phyloP scores from a whole-genome alignment of 2,888 invertebrate species.

The Trichogramma dendrolimi region DNA sequence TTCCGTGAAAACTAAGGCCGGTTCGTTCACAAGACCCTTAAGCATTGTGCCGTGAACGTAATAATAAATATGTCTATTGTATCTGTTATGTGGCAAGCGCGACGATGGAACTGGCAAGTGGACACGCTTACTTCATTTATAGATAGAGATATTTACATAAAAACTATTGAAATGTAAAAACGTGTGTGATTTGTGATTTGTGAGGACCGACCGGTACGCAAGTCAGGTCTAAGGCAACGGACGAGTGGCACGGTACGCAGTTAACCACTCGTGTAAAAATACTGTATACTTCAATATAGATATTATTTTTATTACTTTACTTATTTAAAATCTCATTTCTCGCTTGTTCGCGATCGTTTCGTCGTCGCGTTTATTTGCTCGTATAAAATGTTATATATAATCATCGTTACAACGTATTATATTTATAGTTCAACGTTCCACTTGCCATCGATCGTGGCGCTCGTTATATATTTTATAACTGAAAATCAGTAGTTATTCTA shows the following conservation, averaged over 20 bases:
- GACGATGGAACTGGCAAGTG: slow-evolving; percentile 28
- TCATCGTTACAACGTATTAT: too few relatives aligned
- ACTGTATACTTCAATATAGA: slow-evolving; percentile 16
- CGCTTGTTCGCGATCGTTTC: too few relatives aligned
- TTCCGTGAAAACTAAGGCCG: slow-evolving; percentile 4
- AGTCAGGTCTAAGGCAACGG: slow-evolving; percentile 31
- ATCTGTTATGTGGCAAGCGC: background rate
- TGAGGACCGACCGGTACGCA: slow-evolving; percentile 30
- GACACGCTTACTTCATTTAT: slow-evolving; percentile 26
- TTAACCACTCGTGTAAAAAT: slow-evolving; percentile 26
- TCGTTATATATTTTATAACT: too few relatives aligned
- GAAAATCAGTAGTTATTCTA: too few relatives aligned
- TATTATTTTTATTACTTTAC: slow-evolving; percentile 23
- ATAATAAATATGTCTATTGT: slow-evolving; percentile 1
- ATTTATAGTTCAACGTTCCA: too few relatives aligned
- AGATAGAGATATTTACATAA: slow-evolving; percentile 25
- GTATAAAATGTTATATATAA: too few relatives aligned
- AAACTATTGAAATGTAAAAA: slow-evolving; percentile 29
- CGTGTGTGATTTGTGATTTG: slow-evolving; percentile 19
- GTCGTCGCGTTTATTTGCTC: too few relatives aligned
- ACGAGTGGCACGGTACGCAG: slow-evolving; percentile 28
- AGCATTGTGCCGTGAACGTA: background rate
- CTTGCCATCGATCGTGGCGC: slow-evolving; percentile 20
- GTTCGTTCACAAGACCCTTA: background rate
- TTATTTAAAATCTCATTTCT: background rate